phyloP scores from a whole-genome alignment of 2,113 vertebrate species.

The Numenius arquata region DNA sequence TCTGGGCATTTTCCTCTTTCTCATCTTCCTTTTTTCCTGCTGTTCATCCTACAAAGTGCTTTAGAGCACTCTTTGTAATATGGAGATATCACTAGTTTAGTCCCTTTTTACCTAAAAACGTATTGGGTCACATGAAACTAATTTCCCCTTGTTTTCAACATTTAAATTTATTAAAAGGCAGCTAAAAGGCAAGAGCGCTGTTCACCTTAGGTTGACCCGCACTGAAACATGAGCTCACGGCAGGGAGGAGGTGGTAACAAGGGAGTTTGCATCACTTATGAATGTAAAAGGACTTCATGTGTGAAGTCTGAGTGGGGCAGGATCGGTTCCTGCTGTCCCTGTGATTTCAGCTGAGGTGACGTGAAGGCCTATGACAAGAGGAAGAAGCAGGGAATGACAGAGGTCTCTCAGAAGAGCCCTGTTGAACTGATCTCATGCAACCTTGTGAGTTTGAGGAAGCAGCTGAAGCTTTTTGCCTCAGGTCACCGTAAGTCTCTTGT shows the following conservation, averaged over 20 bases:
- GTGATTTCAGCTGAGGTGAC: neutral
- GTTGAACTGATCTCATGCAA: rapidly evolving
- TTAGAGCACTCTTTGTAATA: neutral
- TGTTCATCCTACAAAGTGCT: neutral
- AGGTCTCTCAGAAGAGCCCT: neutral
- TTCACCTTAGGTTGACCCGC: neutral
- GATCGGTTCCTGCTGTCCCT: neutral
- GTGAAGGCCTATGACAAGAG: neutral
- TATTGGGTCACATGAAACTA: neutral
- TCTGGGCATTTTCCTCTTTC: neutral
- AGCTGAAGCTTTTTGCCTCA: neutral
- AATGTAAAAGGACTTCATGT: neutral
- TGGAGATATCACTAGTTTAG: neutral
- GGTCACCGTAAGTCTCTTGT: neutral
- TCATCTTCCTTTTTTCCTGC: neutral
- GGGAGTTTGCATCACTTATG: no score
- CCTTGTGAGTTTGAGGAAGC: neutral
- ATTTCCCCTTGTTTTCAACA: neutral
- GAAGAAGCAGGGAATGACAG: neutral
- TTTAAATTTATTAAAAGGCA: neutral
- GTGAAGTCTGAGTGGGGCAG: neutral
- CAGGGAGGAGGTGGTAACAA: neutral
- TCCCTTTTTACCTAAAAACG: neutral
- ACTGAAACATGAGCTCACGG: rapidly evolving
- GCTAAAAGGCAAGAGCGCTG: neutral